A percentile compares a stretch with the other conserved stretches of the same genome.
Conservation (phyloP, 2,888 invertebrate species). For the Agrochola macilenta region DNA sequence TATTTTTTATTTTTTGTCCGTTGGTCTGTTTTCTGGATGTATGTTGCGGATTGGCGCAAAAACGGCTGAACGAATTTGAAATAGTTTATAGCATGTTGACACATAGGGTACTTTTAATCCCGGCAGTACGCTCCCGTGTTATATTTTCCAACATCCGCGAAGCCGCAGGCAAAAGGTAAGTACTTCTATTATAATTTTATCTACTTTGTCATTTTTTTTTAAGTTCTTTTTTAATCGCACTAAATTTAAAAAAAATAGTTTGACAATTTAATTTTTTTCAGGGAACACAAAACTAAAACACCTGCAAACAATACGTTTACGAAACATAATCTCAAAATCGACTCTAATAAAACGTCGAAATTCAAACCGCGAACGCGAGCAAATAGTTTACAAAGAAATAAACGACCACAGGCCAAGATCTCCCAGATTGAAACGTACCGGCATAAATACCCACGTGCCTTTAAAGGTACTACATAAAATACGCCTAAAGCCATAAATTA, state of each 20-base stretch:
- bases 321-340: conserved; percentile 54
- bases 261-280: neutral
- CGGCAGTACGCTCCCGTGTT: too few relatives aligned
- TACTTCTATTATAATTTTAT: neutral
- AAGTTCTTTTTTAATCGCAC: too few relatives aligned
- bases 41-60: too few relatives aligned
- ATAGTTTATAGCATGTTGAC: too few relatives aligned
- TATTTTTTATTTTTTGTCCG: too few relatives aligned
- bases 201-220: too few relatives aligned
- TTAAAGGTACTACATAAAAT: conserved; percentile 77
- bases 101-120: too few relatives aligned
- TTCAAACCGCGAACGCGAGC: conserved; percentile 69
- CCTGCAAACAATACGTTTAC: conserved; percentile 7
- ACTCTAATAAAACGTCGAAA: conserved; percentile 63
- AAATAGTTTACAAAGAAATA: conserved; percentile 76
- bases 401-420: conserved; percentile 79
- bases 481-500: conserved; percentile 86
- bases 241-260: neutral
- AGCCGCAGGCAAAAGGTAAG: too few relatives aligned
- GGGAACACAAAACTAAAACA: neutral
- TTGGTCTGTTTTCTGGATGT: too few relatives aligned
- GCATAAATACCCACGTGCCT: conserved; percentile 87
- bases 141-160: too few relatives aligned
- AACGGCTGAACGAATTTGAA: too few relatives aligned
- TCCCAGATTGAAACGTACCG: conserved; percentile 86